These are phyloP conservation scores for Leptatherina wallacei DNA, from an alignment of 2,797 vertebrate genomes.

Conservation along the genomic window DNA sequence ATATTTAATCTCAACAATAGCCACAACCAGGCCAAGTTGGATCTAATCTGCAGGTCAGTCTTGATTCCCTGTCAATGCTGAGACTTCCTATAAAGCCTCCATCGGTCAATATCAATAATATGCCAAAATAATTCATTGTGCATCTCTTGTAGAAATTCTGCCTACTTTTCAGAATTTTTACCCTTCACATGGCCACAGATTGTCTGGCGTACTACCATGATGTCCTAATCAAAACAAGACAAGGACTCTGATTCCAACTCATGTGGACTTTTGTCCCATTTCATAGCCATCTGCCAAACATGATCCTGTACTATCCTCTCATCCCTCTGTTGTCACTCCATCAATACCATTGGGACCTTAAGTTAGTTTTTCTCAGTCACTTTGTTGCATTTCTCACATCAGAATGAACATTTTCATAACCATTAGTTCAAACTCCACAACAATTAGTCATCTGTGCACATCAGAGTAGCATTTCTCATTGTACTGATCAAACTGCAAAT, in stretches of 20 bases:
- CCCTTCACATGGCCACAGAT: background rate
- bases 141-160: background rate
- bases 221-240: background rate
- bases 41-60: no score
- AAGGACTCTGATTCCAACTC: slow-evolving; percentile 3
- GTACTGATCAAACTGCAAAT: no score
- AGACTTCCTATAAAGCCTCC: background rate
- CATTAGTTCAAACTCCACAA: no score
- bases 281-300: slow-evolving; percentile 38
- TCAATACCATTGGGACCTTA: background rate
- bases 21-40: no score
- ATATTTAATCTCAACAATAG: no score
- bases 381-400: no score
- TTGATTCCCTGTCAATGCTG: no score
- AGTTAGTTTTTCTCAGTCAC: background rate
- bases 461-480: no score
- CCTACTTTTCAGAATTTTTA: background rate
- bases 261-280: slow-evolving; percentile 21
- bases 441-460: no score
- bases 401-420: no score
- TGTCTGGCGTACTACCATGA: background rate
- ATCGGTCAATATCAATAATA: background rate
- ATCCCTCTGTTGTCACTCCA: background rate
- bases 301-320: background rate
- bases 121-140: background rate